Conservation (phyloP, 2,113 vertebrate genomes). For the Cairina moschata region DNA sequence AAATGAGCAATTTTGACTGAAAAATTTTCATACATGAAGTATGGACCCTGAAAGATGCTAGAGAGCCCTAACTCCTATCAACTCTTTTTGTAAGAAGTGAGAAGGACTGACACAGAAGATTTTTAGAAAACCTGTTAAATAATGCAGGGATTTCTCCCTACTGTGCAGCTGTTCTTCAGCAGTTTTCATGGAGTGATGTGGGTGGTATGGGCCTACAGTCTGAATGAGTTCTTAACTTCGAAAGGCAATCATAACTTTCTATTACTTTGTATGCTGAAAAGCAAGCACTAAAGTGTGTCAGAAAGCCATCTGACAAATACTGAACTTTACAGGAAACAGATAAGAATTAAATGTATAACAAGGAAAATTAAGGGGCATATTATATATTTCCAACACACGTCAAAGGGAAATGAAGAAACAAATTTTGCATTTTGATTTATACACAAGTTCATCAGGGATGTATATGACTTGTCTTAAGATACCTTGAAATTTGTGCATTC, state of each 20-base stretch:
- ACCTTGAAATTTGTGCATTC: not conserved
- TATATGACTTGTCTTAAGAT: not conserved
- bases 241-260: not conserved
- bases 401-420: not conserved
- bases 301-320: not conserved
- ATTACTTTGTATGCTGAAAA: not conserved
- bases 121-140: not conserved
- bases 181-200: not conserved
- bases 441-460: not conserved
- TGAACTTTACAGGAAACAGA: not conserved
- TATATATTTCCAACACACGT: not conserved
- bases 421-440: not conserved
- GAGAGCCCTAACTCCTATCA: not conserved
- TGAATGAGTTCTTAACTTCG: not conserved
- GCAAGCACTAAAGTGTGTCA: not conserved
- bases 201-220: not conserved
- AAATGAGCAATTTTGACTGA: accelerated
- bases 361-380: not conserved
- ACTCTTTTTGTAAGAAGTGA: not conserved
- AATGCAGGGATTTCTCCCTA: slow-evolving; percentile 1
- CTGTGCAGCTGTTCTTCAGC: not conserved
- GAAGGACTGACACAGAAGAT: not conserved
- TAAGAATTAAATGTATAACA: not conserved
- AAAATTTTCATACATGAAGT: not conserved
- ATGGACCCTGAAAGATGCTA: not conserved